Evolutionary conservation across 2,888 invertebrate species (phyloP).

Genomic region (Dryococelus australis): DNA sequence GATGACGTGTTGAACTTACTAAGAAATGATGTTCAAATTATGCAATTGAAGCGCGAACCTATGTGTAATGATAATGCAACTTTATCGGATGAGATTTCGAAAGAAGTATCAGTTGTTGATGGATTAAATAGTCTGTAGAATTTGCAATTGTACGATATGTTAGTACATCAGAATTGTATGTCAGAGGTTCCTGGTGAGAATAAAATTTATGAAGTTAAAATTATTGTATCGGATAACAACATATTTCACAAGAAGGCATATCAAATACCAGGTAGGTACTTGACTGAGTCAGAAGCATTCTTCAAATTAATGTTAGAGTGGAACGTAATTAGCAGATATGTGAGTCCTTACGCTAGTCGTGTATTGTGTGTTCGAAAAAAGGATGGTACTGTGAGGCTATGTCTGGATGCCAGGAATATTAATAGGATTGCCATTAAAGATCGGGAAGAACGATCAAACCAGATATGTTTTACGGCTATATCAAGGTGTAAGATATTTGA

Average conservation of each 20-base stretch:
- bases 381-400: not conserved
- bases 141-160: not conserved
- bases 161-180: not conserved
- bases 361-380: not conserved
- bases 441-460: not conserved
- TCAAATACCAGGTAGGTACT: not conserved
- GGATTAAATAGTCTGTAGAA: not conserved
- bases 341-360: not conserved
- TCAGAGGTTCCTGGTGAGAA: too few species aligned
- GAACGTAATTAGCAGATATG: not conserved
- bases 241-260: not conserved
- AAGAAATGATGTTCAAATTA: not conserved
- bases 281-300: not conserved
- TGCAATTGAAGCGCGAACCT: not conserved
- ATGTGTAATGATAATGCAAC: not conserved
- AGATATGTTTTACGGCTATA: not conserved
- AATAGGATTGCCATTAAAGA: not conserved
- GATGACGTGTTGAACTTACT: not conserved
- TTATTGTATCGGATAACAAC: not conserved
- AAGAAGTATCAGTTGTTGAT: not conserved
- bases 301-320: not conserved
- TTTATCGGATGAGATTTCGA: too few species aligned
- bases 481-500: not conserved
- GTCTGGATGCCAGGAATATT: not conserved
- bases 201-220: not conserved